A percentile compares a stretch with the other conserved stretches of the same genome.
Evolutionary conservation across 2,888 invertebrate genomes (phyloP).

Genomic region (Baccha elongata): DNA sequence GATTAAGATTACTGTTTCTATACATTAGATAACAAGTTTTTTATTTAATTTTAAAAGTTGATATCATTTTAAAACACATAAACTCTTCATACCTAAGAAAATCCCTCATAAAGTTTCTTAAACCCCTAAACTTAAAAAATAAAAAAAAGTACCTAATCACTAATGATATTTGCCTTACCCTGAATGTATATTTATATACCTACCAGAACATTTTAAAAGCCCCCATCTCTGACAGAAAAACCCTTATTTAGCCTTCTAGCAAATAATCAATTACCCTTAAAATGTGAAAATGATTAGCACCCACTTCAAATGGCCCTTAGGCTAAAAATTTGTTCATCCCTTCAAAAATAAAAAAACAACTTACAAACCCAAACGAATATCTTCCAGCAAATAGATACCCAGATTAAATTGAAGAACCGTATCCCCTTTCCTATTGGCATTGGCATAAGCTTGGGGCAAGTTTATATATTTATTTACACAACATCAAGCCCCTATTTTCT

Average conservation of each 20-base stretch:
- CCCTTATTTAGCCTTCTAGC: constrained; percentile 56
- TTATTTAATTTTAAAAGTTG: too few species aligned
- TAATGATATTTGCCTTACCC: constrained; percentile 13
- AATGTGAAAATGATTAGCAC: constrained; percentile 74
- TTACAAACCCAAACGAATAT: constrained; percentile 33
- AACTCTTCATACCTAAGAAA: background rate
- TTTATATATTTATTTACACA: constrained; percentile 69
- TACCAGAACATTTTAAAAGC: constrained; percentile 12
- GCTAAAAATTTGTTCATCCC: constrained; percentile 62
- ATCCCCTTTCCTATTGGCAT: constrained; percentile 58
- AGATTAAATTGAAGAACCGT: constrained; percentile 59
- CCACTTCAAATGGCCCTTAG: constrained; percentile 67
- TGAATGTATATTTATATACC: background rate
- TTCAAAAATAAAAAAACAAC: constrained; percentile 19
- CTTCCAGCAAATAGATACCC: constrained; percentile 54
- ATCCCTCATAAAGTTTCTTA: background rate
- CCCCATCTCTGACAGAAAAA: constrained; percentile 2
- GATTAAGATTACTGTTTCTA: too few species aligned
- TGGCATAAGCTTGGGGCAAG: constrained; percentile 43
- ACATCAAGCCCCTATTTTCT: constrained; percentile 42
- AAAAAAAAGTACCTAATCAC: background rate
- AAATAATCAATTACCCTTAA: constrained; percentile 72
- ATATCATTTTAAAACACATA: too few species aligned
- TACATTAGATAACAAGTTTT: too few species aligned
- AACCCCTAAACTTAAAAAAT: background rate